A percentile compares a stretch with the other conserved stretches of the same genome.
phyloP scores from a whole-genome alignment of 2,888 invertebrate genomes.

The Heteropelma amictum region DNA sequence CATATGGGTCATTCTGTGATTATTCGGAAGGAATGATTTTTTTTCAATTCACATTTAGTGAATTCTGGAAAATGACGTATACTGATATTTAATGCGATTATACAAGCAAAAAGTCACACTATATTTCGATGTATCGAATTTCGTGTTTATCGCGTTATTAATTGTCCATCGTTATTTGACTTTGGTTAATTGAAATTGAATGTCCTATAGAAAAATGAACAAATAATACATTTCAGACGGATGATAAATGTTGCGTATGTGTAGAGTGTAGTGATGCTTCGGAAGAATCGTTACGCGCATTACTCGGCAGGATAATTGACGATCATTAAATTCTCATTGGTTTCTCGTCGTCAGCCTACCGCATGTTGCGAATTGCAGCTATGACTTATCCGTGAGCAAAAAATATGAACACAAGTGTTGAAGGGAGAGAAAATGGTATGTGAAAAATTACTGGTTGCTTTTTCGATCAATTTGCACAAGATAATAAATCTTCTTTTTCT shows the following conservation, averaged over 20 bases:
- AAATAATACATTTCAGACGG: conserved; percentile 17
- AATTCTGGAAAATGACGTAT: background rate
- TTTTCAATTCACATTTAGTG: background rate
- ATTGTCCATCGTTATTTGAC: background rate
- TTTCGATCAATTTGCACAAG: too few species aligned
- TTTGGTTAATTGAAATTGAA: too few species aligned
- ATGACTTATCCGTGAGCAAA: background rate
- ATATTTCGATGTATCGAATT: background rate
- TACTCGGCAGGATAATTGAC: conserved; percentile 49
- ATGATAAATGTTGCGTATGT: conserved; percentile 21
- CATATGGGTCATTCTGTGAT: background rate
- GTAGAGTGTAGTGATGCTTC: conserved; percentile 34
- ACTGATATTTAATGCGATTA: too few species aligned
- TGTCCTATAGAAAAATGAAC: background rate
- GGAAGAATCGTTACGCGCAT: conserved; percentile 50
- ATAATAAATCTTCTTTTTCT: too few species aligned
- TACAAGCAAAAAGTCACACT: background rate
- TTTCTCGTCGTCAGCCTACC: conserved; percentile 43
- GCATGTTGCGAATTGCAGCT: conserved; percentile 41
- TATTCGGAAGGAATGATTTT: too few species aligned
- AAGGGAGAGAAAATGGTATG: too few species aligned
- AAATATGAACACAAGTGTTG: background rate
- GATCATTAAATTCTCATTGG: conserved; percentile 54
- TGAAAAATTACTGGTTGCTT: too few species aligned
- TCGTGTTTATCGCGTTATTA: background rate